These are phyloP conservation scores for Epinotia demarniana DNA, from an alignment of 2,888 invertebrate species.

Conservation along the genomic window DNA sequence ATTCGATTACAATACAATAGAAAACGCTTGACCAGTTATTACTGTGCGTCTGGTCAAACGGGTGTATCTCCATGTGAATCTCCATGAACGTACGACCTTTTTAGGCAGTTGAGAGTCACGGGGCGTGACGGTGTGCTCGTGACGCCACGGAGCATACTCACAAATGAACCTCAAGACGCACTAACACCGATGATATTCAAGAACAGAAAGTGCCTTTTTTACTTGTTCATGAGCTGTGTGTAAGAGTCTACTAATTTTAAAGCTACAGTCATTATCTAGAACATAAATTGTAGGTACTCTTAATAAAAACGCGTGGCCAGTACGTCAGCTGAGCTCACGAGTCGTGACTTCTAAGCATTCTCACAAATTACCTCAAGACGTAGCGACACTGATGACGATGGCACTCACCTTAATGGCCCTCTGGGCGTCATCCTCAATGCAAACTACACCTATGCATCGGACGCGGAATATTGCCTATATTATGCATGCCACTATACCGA, in stretches of 20 bases:
- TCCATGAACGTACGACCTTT: slow-evolving; percentile 7
- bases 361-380: slow-evolving; percentile 39
- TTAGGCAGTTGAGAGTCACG: background rate
- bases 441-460: slow-evolving; percentile 12
- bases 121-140: slow-evolving; percentile 44
- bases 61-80: background rate
- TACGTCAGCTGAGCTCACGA: background rate
- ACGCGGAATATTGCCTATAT: slow-evolving; percentile 1
- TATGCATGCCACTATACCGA: background rate
- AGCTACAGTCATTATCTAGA: background rate
- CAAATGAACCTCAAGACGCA: slow-evolving; percentile 31
- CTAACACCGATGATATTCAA: background rate
- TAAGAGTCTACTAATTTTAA: background rate
- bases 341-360: slow-evolving; percentile 44
- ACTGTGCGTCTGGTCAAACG: slow-evolving; percentile 3
- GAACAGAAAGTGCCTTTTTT: background rate
- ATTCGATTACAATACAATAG: slow-evolving; percentile 40
- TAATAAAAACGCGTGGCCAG: background rate
- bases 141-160: slow-evolving; percentile 39
- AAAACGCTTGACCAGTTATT: slow-evolving; percentile 39
- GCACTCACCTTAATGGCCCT: slow-evolving; percentile 32
- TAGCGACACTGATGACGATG: slow-evolving; percentile 18
- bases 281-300: background rate
- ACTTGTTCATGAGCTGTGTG: background rate
- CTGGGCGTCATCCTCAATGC: slow-evolving; percentile 14